Base-by-base conservation (phyloP, 2,113 vertebrate genomes). In the Helogale parvula region DNA sequence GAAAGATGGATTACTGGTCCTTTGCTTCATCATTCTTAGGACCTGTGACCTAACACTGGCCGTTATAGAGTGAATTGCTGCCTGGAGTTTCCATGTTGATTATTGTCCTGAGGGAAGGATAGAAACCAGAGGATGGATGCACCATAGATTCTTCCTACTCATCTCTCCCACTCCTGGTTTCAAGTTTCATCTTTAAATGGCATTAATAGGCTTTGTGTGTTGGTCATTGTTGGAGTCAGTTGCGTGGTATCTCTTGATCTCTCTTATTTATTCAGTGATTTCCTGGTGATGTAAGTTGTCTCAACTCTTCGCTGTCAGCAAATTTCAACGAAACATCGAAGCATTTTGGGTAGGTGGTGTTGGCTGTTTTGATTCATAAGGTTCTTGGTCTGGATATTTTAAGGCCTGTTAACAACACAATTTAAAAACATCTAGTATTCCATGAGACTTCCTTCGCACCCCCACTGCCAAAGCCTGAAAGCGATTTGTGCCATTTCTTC, bases 231-330 rank as follows among this genome's bases (percentile, higher is more conserved):
- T 87, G 17, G 74, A 94, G 96, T 94, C 91, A 41, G 0, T 76
- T 95, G 93, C 93, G 72, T 72, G 35, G 19, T 96, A 92, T 98
- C 97, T 96, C 76, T 93, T 80, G 45, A 98, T 98, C 95, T 87
- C 50, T 80, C 31, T 74, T 80, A 89, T 93, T 97, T 96, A 97
- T 91, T 87, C 68, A 89, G 85, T 92, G 94, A 96, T 94, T 95
- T 96, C 88, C 90, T 89, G 96, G 93, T 98, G 93, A 96, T 96
- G 94, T 97, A 97, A 98, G 76, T 96, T 94, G 94, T 96, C 89
- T 88, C 76, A 95, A 7, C 81, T 94, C 90, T 96, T 90, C 90
- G 84, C 54, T 96, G 88, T 97, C 95, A 97, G 97, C 95, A 95
- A 77, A 93, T 96, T 97, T 88, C 97, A 96, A 84, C 13, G 31